Evolutionary conservation across 2,888 invertebrate species (phyloP).

Genomic region (Himalopsyche anomala): DNA sequence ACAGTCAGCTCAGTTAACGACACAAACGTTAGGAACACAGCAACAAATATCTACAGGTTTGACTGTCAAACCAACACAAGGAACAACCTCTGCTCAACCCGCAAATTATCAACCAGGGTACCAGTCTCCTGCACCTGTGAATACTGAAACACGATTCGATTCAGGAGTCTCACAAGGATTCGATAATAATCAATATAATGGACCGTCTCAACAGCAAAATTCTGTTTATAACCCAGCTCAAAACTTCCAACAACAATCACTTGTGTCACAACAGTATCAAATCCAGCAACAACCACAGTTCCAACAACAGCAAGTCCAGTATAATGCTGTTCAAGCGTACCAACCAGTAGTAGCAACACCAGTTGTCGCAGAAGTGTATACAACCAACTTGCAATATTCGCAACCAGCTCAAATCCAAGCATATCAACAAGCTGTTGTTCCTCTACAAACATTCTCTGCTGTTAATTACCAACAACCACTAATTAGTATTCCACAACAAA

Average conservation of each 20-base stretch:
- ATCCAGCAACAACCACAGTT: neutral
- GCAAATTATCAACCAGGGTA: neutral
- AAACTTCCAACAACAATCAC: constrained; percentile 14
- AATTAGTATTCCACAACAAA: neutral
- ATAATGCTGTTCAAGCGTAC: neutral
- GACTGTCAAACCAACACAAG: neutral
- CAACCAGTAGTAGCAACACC: neutral
- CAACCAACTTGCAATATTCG: no score
- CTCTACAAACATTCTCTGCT: neutral
- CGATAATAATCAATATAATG: neutral
- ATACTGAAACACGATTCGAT: neutral
- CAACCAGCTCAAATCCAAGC: neutral
- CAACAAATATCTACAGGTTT: no score
- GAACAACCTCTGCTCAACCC: neutral
- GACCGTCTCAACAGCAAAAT: neutral
- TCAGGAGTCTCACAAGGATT: neutral
- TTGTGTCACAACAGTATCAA: neutral
- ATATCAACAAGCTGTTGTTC: neutral
- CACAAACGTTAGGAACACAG: neutral
- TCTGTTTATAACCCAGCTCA: neutral
- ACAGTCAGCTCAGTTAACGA: neutral
- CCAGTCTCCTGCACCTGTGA: neutral
- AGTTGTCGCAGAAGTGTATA: no score
- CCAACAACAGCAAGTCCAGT: neutral
- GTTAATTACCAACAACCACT: no score